Base-by-base conservation (phyloP, 2,888 invertebrate species). In the Drosophila gaucha region DNA sequence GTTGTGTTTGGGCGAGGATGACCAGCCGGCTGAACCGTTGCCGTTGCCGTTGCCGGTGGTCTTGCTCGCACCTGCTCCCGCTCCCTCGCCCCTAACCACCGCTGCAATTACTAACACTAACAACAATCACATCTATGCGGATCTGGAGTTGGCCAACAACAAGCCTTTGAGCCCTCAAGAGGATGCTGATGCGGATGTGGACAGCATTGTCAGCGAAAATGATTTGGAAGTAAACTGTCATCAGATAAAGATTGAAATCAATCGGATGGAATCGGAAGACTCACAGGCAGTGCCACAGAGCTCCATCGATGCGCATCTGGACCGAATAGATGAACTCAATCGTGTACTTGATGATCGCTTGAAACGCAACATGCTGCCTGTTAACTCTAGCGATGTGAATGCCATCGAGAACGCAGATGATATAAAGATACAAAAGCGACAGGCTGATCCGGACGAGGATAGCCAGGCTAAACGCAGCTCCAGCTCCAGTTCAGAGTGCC, bases 291-390 rank as follows among this genome's bases (percentile, higher is more conserved):
- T 31, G 12, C 74, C 86, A 6, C 89, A 90, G 50, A 88, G 76
- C 46, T 91, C 92, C 1, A 90, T 92, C 18, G 91, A 91, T 80
- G 90, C 89, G 0, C 91, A 91, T 63, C 67, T 92, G 30, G 91
- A 92, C 66, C 89, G 79, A 62, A 92, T 92, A 41, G 92, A 92
- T 65, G 89, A 89, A 46, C 74, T 92, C 0, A 91, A 92, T 73
- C 89, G 91, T 8, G 83, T 75, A 2, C 60, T 91, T 14, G 92
- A 92, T 43, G 87, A 91, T 80, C 91, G 91, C 16, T 59, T 91
- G 22, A 90, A 87, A 62, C 85, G 90, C n/a, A 79, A 71, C 26
- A 55, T 90, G 39, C 86, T 89, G 8, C 74, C 78, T 5, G 58
- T 58, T n/a, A 44, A 63, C 18, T 66, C 78, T 2, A 44, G 49